phyloP scores from a whole-genome alignment of 2,888 invertebrate genomes.

The Anthoptus insignis region DNA sequence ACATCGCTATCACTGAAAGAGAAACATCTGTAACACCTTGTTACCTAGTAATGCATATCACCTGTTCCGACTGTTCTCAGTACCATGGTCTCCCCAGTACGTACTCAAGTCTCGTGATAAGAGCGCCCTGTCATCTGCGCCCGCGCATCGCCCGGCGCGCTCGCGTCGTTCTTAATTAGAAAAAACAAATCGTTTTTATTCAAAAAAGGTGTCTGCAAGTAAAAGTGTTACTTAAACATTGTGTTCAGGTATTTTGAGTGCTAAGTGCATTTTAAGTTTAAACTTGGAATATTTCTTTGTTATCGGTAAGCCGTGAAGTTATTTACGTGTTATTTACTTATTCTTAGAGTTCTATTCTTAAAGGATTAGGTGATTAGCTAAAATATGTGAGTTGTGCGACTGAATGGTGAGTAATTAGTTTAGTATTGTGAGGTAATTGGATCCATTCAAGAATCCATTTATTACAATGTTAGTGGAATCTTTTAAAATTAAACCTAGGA shows the following conservation, averaged over 20 bases:
- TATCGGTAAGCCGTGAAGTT: conserved; percentile 17
- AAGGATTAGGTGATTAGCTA: background rate
- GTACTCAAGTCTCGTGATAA: conserved; percentile 70
- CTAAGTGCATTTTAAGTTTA: background rate
- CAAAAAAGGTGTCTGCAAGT: too few relatives aligned
- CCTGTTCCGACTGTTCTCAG: background rate
- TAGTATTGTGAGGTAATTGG: background rate
- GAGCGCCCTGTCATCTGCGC: conserved; percentile 69
- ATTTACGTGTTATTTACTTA: background rate
- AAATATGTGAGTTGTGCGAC: background rate
- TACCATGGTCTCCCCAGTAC: conserved; percentile 46
- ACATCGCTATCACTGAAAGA: too few relatives aligned
- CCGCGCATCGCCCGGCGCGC: conserved; percentile 71
- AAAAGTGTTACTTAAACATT: background rate
- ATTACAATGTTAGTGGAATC: background rate
- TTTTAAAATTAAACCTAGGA: background rate
- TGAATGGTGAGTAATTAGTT: conserved; percentile 9
- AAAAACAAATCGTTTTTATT: too few relatives aligned
- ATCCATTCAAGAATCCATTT: background rate
- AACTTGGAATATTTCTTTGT: conserved; percentile 25
- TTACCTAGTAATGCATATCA: background rate
- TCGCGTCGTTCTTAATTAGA: conserved; percentile 57
- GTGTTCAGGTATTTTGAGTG: background rate
- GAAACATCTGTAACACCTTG: background rate
- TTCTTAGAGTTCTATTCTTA: background rate